Conservation (phyloP, 2,797 vertebrate species). For the Sebastes umbrosus region DNA sequence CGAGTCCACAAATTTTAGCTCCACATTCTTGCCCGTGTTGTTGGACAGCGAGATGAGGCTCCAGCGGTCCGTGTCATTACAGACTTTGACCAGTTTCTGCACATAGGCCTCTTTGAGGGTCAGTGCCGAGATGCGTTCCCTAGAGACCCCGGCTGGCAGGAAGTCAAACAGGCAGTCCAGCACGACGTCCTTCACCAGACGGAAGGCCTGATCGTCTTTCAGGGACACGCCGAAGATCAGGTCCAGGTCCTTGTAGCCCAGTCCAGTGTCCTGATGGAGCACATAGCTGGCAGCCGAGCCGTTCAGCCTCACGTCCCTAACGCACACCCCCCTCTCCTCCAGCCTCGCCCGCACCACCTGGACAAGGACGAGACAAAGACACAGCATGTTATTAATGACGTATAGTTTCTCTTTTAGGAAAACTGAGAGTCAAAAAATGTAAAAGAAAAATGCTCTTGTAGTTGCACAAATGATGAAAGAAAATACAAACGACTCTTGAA, state of each 20-base stretch:
- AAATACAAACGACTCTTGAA: slow-evolving; percentile 9
- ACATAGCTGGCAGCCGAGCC: slow-evolving; percentile 95
- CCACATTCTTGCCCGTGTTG: slow-evolving; percentile 97
- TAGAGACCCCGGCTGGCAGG: slow-evolving; percentile 89
- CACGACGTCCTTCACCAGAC: slow-evolving; percentile 92
- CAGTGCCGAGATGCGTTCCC: slow-evolving; percentile 90
- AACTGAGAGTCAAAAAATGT: not conserved
- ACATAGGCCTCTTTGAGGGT: slow-evolving; percentile 95
- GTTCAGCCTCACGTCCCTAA: slow-evolving; percentile 90
- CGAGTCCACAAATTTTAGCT: slow-evolving; percentile 96
- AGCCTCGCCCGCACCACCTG: slow-evolving; percentile 92
- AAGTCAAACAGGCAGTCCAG: slow-evolving; percentile 95
- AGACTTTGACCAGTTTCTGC: slow-evolving; percentile 97
- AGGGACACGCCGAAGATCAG: slow-evolving; percentile 92
- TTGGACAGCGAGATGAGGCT: slow-evolving; percentile 98
- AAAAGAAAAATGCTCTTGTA: not conserved
- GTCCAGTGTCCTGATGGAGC: slow-evolving; percentile 92
- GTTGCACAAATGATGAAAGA: not conserved
- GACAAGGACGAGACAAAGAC: slow-evolving; percentile 48
- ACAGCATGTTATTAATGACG: not conserved
- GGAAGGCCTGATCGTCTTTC: slow-evolving; percentile 88
- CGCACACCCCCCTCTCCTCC: slow-evolving; percentile 86
- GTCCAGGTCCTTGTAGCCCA: slow-evolving; percentile 96
- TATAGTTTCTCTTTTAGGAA: not conserved
- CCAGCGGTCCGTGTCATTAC: slow-evolving; percentile 95